Evolutionary conservation across 2,113 vertebrate genomes (phyloP).

Genomic region (Bubo scandiacus): DNA sequence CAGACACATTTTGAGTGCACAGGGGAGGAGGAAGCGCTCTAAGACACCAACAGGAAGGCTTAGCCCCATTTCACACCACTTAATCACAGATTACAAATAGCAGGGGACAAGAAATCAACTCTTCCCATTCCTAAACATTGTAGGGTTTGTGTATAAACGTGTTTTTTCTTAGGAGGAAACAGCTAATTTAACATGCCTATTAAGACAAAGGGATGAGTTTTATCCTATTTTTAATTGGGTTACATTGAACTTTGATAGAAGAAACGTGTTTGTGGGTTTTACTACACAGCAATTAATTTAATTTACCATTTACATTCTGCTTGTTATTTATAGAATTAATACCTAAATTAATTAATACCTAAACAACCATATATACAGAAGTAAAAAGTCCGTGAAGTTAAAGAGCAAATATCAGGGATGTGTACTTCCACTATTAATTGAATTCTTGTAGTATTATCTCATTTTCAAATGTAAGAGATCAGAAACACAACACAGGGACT

Average conservation of each 20-base stretch:
- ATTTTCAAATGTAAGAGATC: fast-evolving
- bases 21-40: neutral
- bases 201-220: slow-evolving; percentile 23
- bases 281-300: neutral
- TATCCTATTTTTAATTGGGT: slow-evolving; percentile 11
- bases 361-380: neutral
- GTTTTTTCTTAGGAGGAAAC: neutral
- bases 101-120: slow-evolving; percentile 19
- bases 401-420: neutral
- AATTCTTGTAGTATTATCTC: neutral
- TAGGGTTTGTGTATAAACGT: neutral
- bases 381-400: neutral
- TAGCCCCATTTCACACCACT: slow-evolving; percentile 49
- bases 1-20: neutral
- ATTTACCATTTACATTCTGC: neutral
- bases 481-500: neutral
- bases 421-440: fast-evolving
- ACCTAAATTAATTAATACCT: neutral
- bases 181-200: slow-evolving; percentile 10
- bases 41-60: slow-evolving; percentile 6
- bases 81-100: slow-evolving; percentile 47
- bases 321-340: neutral
- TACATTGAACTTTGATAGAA: neutral
- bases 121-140: neutral
- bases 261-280: neutral